These are phyloP conservation scores for Ctenochaetus hawaiiensis DNA, from an alignment of 2,797 vertebrate genomes.

Conservation along the genomic window DNA sequence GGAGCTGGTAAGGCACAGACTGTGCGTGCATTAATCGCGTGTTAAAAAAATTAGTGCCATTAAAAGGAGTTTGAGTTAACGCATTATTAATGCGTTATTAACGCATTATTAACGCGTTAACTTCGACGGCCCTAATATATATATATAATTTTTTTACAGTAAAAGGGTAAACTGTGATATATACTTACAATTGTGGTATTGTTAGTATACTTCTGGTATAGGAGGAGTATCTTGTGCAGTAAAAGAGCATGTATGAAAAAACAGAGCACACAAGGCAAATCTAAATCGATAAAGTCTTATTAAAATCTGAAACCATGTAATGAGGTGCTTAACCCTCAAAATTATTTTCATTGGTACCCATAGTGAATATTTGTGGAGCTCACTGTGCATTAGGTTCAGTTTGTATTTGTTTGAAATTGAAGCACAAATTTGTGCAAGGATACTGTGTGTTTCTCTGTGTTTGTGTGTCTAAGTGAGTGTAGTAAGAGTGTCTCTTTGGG, in stretches of 20 bases:
- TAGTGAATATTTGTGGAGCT: neutral
- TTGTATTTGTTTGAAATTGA: neutral
- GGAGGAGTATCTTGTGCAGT: too few relatives aligned
- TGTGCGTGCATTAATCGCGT: too few relatives aligned
- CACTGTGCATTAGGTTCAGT: neutral
- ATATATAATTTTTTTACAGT: too few relatives aligned
- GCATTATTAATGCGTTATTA: too few relatives aligned
- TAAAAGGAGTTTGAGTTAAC: too few relatives aligned
- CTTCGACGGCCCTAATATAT: too few relatives aligned
- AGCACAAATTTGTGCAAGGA: neutral
- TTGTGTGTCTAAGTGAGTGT: constrained; percentile 11
- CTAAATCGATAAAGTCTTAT: constrained; percentile 4
- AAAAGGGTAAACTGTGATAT: too few relatives aligned
- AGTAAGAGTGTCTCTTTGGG: constrained; percentile 49
- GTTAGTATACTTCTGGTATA: too few relatives aligned
- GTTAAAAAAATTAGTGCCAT: too few relatives aligned
- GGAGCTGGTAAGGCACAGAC: too few relatives aligned
- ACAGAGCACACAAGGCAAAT: neutral
- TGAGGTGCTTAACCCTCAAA: neutral
- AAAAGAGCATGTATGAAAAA: neutral
- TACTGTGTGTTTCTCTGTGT: constrained; percentile 13
- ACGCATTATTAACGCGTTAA: too few relatives aligned
- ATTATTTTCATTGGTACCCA: neutral
- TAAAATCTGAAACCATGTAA: constrained; percentile 13
- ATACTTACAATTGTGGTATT: too few relatives aligned